These are phyloP conservation scores for Bradysia coprophila DNA, from an alignment of 1,140 invertebrate species.

Conservation along the genomic window DNA sequence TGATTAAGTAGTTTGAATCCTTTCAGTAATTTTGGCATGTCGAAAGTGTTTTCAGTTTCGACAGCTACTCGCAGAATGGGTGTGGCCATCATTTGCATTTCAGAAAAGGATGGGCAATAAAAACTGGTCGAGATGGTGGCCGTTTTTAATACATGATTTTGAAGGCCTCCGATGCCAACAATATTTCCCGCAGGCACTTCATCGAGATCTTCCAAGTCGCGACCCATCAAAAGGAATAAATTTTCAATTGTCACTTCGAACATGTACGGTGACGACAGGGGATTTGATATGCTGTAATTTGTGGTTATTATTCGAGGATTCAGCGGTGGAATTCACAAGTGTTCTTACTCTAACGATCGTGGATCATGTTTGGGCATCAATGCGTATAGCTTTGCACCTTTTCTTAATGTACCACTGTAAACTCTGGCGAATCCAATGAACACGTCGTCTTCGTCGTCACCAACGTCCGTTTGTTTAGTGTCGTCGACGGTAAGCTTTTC, in stretches of 20 bases:
- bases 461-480: too few relatives aligned
- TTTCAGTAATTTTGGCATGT: slow-evolving; percentile 62
- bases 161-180: slow-evolving; percentile 71
- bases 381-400: slow-evolving; percentile 65
- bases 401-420: slow-evolving; percentile 70
- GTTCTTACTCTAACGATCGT: slow-evolving; percentile 24
- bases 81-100: slow-evolving; percentile 56
- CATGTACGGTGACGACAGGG: slow-evolving; percentile 24
- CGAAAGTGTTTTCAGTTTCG: slow-evolving; percentile 68
- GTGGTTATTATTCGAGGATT: background rate
- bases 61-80: slow-evolving; percentile 90
- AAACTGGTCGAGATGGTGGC: slow-evolving; percentile 74
- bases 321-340: background rate
- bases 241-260: slow-evolving; percentile 40
- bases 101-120: slow-evolving; percentile 76
- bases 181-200: slow-evolving; percentile 79
- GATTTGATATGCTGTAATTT: slow-evolving; percentile 5
- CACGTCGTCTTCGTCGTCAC: slow-evolving; percentile 34
- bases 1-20: slow-evolving; percentile 28
- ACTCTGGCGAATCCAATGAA: slow-evolving; percentile 89
- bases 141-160: slow-evolving; percentile 74
- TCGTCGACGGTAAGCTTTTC: slow-evolving; percentile 16
- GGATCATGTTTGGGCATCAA: slow-evolving; percentile 85
- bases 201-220: slow-evolving; percentile 68
- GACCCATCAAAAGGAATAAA: slow-evolving; percentile 85